Evolutionary conservation across 2,888 invertebrate genomes (phyloP), one percentile per base, ranked within the genome.

Genomic region (Ctena decussata): DNA sequence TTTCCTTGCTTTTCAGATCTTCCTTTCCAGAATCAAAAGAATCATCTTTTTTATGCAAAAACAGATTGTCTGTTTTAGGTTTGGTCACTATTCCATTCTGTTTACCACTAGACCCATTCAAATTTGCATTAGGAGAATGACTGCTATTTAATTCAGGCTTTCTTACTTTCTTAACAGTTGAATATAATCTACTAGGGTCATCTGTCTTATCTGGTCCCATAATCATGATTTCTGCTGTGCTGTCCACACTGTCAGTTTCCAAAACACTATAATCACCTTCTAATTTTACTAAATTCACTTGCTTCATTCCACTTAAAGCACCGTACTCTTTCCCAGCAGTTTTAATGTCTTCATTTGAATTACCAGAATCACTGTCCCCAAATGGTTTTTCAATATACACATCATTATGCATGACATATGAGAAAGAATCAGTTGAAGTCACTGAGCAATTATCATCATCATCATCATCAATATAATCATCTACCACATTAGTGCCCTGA

Each of bases 161-260:
- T 74, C 77, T 77, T 27, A 79, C 82, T 69, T 87, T 87, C 72
- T 60, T 82, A 21, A 87, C 82, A 70, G 82, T 85, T 41, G 87
- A 84, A 83, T 87, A 82, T 24, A 87, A 39, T 73, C 80, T 85
- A 32, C 73, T 80, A 21, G 37, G 44, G 70, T 81, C 82, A 39
- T 73, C 71, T 53, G 46, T 60, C 21, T 70, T 35, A 27, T 81
- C 71, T 39, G 27, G n/a, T 24, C 79, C 71, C 60, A 71, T 39
- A 8, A 76, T 83, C 79, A 79, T 57, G 35, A 46, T 79, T 37
- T 79, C 83, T 1, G 37, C 24, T 46, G 27, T 53, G n/a, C 27
- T 46, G 11, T 15, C 49, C 21, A 0, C 65, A 39, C 24, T 44
- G 5, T 18, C n/a, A 32, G 57, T 73, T 37, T 73, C 18, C 0